phyloP scores from a whole-genome alignment of 53 echinoderm and acorn worm species.

The Holothuria leucospilota region DNA sequence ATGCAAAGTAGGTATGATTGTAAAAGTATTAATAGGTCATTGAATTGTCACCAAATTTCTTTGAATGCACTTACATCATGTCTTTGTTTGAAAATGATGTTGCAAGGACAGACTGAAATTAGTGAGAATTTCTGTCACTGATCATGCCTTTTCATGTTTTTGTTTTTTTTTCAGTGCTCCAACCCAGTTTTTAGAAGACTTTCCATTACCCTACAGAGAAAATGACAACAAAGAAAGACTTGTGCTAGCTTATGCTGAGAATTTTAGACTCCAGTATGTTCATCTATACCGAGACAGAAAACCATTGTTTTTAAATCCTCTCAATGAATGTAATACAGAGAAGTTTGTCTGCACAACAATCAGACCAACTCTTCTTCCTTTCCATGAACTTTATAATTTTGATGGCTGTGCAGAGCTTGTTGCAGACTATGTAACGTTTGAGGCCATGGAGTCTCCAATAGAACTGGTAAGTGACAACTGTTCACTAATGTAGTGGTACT shows the following conservation, averaged over 20 bases:
- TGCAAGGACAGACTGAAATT: too few relatives aligned
- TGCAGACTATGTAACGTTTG: constrained; percentile 94
- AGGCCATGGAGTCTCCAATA: constrained; percentile 74
- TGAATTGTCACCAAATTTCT: too few relatives aligned
- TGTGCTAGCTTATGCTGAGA: constrained; percentile 94
- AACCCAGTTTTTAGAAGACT: constrained; percentile 52
- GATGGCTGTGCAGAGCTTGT: constrained; percentile 98
- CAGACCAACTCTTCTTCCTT: constrained; percentile 86
- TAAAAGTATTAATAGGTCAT: too few relatives aligned
- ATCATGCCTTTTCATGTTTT: background rate
- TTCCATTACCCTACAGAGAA: constrained; percentile 85
- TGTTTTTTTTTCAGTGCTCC: constrained; percentile 13
- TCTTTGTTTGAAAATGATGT: too few relatives aligned
- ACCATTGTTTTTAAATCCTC: constrained; percentile 86
- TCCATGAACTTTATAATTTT: constrained; percentile 86
- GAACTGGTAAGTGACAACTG: constrained; percentile 78
- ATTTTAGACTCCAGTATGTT: constrained; percentile 97
- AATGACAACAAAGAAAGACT: constrained; percentile 90
- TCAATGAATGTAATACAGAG: constrained; percentile 90
- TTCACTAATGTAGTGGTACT: background rate
- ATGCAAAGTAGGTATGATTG: too few relatives aligned
- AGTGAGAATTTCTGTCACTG: too few relatives aligned
- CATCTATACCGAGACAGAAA: constrained; percentile 96
- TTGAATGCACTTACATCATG: too few relatives aligned
- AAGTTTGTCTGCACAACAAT: constrained; percentile 98